Base-by-base conservation (phyloP, 2,888 invertebrate genomes). In the Agonopterix subpropinquella region DNA sequence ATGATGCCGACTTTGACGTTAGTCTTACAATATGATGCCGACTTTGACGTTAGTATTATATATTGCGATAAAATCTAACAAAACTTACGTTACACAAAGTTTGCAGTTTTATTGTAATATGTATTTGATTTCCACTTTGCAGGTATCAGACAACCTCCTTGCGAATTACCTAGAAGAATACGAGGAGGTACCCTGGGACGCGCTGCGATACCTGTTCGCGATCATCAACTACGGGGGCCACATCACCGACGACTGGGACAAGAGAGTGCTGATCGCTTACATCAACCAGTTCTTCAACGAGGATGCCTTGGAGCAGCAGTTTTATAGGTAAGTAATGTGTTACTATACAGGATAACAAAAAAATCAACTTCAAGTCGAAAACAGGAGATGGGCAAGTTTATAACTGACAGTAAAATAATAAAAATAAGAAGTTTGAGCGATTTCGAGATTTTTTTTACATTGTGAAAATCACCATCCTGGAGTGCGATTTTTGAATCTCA, bases 201-300 rank as follows among this genome's bases (percentile, higher is more conserved):
- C 96, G 0, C 80, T 97, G 45, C 95, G 96, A 60, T 96, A 96
- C 76, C 82, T 97, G 53, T 95, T 97, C 70, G 94, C 96, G 0
- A 95, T 94, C 60, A 95, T 97, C 57, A 96, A 95, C 83, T 97
- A 97, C 72, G 96, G 96, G 36, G 96, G 96, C 0, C 95, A 96
- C 74, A 92, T 94, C 62, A 93, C 93, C 1, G 93, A 94, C 70
- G 92, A 93, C 64, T 93, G 92, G 92, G 92, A 92, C 78, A 88
- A 86, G 69, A 86, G 96, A 11, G 90, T 97, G 28, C 86, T 97
- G 18, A 89, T 91, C 56, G 95, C 96, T 0, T 97, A 97, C 70
- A 94, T 96, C 64, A 93, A 94, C 73, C 94, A 95, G 74, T 95
- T 91, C 84, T 96, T 96, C 80, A 92, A 91, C 63, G 94, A 94